phyloP scores from a whole-genome alignment of 2,888 invertebrate species.

The Leucozona laternaria region DNA sequence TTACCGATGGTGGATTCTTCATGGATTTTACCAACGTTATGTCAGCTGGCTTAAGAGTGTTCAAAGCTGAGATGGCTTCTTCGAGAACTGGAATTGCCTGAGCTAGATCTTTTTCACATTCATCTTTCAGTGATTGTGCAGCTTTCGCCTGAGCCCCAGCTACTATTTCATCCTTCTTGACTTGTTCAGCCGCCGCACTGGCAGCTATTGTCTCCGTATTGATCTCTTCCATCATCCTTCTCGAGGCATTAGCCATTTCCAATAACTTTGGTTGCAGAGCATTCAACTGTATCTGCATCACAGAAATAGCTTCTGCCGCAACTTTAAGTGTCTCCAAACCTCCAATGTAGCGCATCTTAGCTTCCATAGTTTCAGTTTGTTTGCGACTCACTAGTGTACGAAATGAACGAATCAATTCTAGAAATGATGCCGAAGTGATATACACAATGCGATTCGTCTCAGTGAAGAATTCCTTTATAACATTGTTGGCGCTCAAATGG shows the following conservation, averaged over 20 bases:
- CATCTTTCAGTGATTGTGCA: slow-evolving; percentile 92
- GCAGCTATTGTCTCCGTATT: slow-evolving; percentile 91
- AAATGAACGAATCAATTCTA: slow-evolving; percentile 92
- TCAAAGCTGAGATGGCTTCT: slow-evolving; percentile 93
- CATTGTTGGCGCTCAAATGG: slow-evolving; percentile 89
- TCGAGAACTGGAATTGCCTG: slow-evolving; percentile 94
- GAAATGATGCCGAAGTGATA: slow-evolving; percentile 94
- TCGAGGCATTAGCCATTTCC: slow-evolving; percentile 91
- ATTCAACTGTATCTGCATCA: slow-evolving; percentile 91
- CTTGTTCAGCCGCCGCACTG: slow-evolving; percentile 90
- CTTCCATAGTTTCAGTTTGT: slow-evolving; percentile 88
- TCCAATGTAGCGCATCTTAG: slow-evolving; percentile 90
- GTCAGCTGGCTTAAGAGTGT: slow-evolving; percentile 95
- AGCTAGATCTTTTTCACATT: slow-evolving; percentile 97
- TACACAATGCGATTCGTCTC: slow-evolving; percentile 90
- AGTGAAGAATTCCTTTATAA: slow-evolving; percentile 87
- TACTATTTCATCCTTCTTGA: slow-evolving; percentile 93
- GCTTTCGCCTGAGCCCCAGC: slow-evolving; percentile 94
- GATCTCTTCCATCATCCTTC: slow-evolving; percentile 91
- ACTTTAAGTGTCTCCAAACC: slow-evolving; percentile 92
- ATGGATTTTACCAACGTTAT: slow-evolving; percentile 96
- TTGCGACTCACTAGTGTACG: slow-evolving; percentile 90
- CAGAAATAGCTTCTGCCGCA: slow-evolving; percentile 91
- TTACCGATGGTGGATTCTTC: slow-evolving; percentile 95
- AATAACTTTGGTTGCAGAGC: slow-evolving; percentile 93